A percentile compares a stretch with the other conserved stretches of the same genome.
Conservation (phyloP, 1,140 invertebrate genomes). For the Anthonomus grandis region DNA sequence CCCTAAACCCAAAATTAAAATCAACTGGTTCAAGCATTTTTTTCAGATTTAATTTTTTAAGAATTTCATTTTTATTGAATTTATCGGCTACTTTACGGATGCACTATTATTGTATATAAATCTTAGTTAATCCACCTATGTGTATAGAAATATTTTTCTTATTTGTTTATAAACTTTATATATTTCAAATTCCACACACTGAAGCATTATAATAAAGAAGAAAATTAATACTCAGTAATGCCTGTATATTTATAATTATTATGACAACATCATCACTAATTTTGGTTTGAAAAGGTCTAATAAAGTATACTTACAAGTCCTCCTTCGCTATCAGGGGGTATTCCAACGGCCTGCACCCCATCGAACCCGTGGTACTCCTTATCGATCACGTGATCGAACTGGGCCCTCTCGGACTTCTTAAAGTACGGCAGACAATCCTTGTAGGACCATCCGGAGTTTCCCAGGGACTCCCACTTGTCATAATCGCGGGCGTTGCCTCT, state of each 20-base stretch:
- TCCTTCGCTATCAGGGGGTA: conserved; percentile 2
- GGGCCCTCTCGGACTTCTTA: conserved; percentile 40
- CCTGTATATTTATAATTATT: neutral
- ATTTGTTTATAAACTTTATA: no score
- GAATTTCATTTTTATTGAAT: no score
- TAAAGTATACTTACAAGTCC: neutral
- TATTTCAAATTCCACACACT: no score
- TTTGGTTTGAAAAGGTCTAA: neutral
- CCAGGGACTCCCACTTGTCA: conserved; percentile 64
- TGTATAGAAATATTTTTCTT: no score
- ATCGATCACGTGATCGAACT: conserved; percentile 20
- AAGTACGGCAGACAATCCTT: conserved; percentile 35
- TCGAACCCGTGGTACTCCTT: conserved; percentile 12
- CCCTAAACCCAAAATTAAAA: no score
- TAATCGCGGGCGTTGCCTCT: conserved; percentile 67
- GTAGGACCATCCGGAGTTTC: conserved; percentile 54
- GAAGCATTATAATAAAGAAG: no score
- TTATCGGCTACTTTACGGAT: no score
- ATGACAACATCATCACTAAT: neutral
- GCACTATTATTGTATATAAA: no score
- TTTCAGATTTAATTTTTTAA: no score
- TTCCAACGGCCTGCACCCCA: conserved; percentile 15
- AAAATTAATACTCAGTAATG: neutral
- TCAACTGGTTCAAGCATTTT: no score
- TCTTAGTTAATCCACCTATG: no score